phyloP scores from a whole-genome alignment of 2,888 invertebrate species.

The Hermaeophaga mercurialis region DNA sequence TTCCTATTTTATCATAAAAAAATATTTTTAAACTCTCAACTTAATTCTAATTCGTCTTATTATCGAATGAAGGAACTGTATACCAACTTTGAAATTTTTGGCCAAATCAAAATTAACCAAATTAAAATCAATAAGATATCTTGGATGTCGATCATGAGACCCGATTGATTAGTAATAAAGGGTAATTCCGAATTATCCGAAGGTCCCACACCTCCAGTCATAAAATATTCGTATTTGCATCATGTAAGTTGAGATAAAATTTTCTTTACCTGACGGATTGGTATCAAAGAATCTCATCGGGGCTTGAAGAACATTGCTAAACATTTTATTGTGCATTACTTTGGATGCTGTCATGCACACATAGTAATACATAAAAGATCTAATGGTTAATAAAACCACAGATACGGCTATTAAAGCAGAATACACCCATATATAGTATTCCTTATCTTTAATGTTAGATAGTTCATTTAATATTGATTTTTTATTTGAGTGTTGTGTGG shows the following conservation, averaged over 20 bases:
- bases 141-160: too few species aligned
- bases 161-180: too few species aligned
- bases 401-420: conserved; percentile 63
- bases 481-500: too few species aligned
- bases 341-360: conserved; percentile 77
- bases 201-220: too few species aligned
- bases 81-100: too few species aligned
- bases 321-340: conserved; percentile 78
- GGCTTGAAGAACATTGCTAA: conserved; percentile 72
- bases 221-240: neutral
- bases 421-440: conserved; percentile 63
- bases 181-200: too few species aligned
- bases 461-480: conserved; percentile 45
- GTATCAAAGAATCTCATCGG: conserved; percentile 84
- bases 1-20: too few species aligned
- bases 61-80: too few species aligned
- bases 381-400: conserved; percentile 65
- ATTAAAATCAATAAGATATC: too few species aligned
- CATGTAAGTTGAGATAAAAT: neutral
- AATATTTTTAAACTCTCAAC: too few species aligned
- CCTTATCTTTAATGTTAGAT: neutral
- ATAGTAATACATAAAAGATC: conserved; percentile 74
- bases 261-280: conserved; percentile 70
- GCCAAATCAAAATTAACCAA: too few species aligned
- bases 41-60: too few species aligned